Base-by-base conservation (phyloP, 2,797 vertebrate genomes). In the Sylvia borin region DNA sequence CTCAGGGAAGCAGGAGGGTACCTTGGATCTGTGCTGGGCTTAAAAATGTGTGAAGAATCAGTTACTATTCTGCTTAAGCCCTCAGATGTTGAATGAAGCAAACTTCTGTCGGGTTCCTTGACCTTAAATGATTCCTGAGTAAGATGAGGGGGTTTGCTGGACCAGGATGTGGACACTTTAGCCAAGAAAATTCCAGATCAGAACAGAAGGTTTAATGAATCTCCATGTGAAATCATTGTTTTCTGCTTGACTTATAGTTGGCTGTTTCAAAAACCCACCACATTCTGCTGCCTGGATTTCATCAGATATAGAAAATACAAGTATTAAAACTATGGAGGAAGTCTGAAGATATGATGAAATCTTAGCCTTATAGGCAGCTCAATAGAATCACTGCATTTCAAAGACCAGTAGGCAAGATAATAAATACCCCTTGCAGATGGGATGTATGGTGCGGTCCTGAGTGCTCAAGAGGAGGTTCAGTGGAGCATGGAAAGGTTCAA, bases 91-190 rank as follows among this genome's bases (percentile, higher is more conserved):
- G 88, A 92, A 82, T 64, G 86, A 94, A 93, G 24, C 34, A 73
- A 95, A 76, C 55, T 93, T 86, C 86, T 93, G 60, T 84, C 0
- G 1, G 25, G 60, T 50, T 76, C 34, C 67, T 93, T 95, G 94
- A 97, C 96, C 92, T 95, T 87, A 97, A 90, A 94, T 95, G 95
- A 97, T 93, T 93, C 77, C 74, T 71, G n/a, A 92, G 55, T 81
- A 87, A 76, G 45, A 92, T 60, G 81, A 90, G 85, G 79, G 87
- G 68, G 73, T 86, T 96, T 96, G 80, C 76, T 96, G 92, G 94
- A 90, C 38, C 8, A 47, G 48, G 55, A 61, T 82, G 57, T 3
- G 1, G 38, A 58, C 61, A 16, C 25, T 79, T 84, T 82, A 93
- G 93, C 93, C 94, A 94, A 96, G 71, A 34, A 90, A 94, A 95